Evolutionary conservation across 2,888 invertebrate species (phyloP).

Genomic region (Watsonalla cultraria): DNA sequence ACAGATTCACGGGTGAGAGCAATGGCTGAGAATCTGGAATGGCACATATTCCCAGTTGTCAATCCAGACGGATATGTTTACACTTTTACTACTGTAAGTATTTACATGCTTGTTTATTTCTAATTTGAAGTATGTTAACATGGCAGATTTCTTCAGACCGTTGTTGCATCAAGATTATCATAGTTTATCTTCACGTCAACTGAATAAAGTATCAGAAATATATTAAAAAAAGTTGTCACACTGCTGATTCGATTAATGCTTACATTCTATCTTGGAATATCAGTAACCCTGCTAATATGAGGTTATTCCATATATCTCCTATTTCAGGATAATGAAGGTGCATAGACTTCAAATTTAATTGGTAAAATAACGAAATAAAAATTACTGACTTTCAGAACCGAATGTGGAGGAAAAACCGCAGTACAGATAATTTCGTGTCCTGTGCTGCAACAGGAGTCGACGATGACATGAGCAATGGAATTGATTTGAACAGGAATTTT

Average conservation of each 20-base stretch:
- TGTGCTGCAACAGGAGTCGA: slow-evolving; percentile 7
- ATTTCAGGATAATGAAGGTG: too few species aligned
- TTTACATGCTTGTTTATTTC: neutral
- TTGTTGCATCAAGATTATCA: too few species aligned
- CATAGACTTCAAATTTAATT: too few species aligned
- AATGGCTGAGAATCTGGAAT: slow-evolving; percentile 83
- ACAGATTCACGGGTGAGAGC: slow-evolving; percentile 69
- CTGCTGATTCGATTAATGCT: too few species aligned
- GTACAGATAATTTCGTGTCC: slow-evolving; percentile 2
- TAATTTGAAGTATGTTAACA: neutral
- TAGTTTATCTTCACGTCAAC: too few species aligned
- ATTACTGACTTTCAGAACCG: slow-evolving; percentile 79
- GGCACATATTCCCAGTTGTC: slow-evolving; percentile 86
- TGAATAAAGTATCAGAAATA: too few species aligned
- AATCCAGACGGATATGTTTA: slow-evolving; percentile 88
- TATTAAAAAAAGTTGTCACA: too few species aligned
- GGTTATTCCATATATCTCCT: too few species aligned
- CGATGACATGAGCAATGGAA: slow-evolving; percentile 17
- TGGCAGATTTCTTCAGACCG: neutral
- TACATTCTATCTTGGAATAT: too few species aligned
- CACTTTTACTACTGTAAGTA: slow-evolving; percentile 80
- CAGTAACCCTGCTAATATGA: too few species aligned
- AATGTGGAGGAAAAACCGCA: slow-evolving; percentile 83
- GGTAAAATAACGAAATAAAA: too few species aligned
- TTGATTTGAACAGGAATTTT: slow-evolving; percentile 18